These are phyloP conservation scores for Tribolium castaneum DNA, from an alignment of 1,140 invertebrate species.

Conservation along the genomic window DNA sequence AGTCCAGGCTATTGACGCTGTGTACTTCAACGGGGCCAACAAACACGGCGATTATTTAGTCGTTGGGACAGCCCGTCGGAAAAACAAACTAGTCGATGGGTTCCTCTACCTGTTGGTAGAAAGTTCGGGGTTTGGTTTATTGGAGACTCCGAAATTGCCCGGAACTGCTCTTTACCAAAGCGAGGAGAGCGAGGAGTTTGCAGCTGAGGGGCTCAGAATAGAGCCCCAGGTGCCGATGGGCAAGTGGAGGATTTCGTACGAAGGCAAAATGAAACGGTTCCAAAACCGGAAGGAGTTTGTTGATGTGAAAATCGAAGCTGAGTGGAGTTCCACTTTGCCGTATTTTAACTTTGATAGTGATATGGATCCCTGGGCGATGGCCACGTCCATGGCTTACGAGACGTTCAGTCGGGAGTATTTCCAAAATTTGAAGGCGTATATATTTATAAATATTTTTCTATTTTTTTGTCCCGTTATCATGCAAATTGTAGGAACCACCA, in stretches of 20 bases:
- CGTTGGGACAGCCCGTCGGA: conserved; percentile 65
- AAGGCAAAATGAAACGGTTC: conserved; percentile 72
- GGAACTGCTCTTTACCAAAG: conserved; percentile 71
- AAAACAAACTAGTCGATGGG: conserved; percentile 65
- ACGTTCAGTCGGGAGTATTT: conserved; percentile 76
- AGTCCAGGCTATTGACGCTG: conserved; percentile 69
- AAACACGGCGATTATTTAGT: conserved; percentile 65
- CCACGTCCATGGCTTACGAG: conserved; percentile 73
- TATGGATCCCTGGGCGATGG: conserved; percentile 70
- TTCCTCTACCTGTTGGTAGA: conserved; percentile 68
- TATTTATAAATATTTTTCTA: not conserved
- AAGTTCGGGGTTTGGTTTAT: conserved; percentile 64
- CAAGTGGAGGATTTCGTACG: conserved; percentile 73
- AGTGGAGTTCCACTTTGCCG: conserved; percentile 65
- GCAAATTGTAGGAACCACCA: conserved; percentile 71
- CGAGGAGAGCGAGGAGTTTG: conserved; percentile 67
- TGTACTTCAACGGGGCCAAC: conserved; percentile 71
- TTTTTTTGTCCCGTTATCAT: conserved; percentile 35
- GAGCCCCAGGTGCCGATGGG: conserved; percentile 70
- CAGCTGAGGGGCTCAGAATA: conserved; percentile 68
- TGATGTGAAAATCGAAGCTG: conserved; percentile 66
- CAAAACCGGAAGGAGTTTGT: conserved; percentile 41
- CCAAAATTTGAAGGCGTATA: conserved; percentile 70
- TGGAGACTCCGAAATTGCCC: conserved; percentile 71
- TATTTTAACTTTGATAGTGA: conserved; percentile 76